Percentiles rank a stretch among this genome's conserved stretches.
Conservation (phyloP, 23 tunicate species). For the Botrylloides violaceus region DNA sequence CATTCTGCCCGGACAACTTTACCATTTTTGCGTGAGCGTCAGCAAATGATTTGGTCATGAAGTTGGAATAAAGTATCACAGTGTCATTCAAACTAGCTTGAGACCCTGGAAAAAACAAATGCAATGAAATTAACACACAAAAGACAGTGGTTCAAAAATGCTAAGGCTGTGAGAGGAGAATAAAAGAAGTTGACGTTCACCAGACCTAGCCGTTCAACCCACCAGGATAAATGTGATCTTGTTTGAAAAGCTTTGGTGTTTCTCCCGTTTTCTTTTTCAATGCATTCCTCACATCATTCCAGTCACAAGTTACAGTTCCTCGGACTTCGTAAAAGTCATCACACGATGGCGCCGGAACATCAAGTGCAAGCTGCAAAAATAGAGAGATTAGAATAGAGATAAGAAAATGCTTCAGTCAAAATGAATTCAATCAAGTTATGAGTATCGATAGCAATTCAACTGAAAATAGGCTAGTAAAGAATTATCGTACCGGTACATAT, state of each 20-base stretch:
- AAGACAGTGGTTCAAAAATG: too few relatives aligned
- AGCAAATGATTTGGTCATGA: slow-evolving; percentile 32
- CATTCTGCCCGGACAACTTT: slow-evolving; percentile 31
- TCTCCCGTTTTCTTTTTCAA: slow-evolving; percentile 9
- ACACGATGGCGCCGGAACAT: slow-evolving; percentile 37
- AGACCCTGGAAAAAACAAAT: slow-evolving; percentile 5
- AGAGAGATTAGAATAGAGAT: not conserved
- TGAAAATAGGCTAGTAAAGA: too few relatives aligned
- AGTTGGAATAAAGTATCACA: slow-evolving; percentile 60
- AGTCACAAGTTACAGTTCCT: slow-evolving; percentile 55
- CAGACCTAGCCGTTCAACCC: too few relatives aligned
- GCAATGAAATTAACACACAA: too few relatives aligned
- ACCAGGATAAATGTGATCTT: slow-evolving; percentile 86
- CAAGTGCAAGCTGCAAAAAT: slow-evolving; percentile 47
- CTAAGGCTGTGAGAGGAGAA: too few relatives aligned
- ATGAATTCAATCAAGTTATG: too few relatives aligned
- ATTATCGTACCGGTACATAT: too few relatives aligned
- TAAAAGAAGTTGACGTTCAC: too few relatives aligned
- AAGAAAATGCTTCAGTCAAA: slow-evolving; percentile 9
- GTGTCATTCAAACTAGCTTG: slow-evolving; percentile 22
- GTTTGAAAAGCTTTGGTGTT: slow-evolving; percentile 30
- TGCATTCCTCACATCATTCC: slow-evolving; percentile 31
- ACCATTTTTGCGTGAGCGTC: slow-evolving; percentile 34
- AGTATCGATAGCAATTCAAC: too few relatives aligned
- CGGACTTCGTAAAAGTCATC: slow-evolving; percentile 63